These are phyloP conservation scores for Enteromius unitaeniatus DNA, from an alignment of 2,797 vertebrate species.

Conservation along the genomic window DNA sequence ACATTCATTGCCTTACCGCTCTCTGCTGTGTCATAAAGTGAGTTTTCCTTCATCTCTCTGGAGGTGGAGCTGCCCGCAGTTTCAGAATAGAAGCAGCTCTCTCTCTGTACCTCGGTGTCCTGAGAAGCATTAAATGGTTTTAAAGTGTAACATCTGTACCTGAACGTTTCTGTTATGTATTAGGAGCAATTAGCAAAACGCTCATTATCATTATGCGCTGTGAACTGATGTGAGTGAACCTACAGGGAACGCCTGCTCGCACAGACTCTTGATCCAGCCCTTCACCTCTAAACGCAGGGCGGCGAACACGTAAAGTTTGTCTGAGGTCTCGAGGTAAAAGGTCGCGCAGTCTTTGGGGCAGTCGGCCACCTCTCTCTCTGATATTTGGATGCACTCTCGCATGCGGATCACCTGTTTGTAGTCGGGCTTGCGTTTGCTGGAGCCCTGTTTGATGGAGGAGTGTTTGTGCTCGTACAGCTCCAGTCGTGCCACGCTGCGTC, in stretches of 20 bases:
- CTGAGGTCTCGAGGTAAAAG: conserved; percentile 55
- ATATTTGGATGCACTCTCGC: conserved; percentile 78
- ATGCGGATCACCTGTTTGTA: conserved; percentile 73
- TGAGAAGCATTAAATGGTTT: conserved; percentile 30
- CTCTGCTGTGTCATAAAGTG: conserved; percentile 47
- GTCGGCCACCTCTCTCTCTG: conserved; percentile 55
- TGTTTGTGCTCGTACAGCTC: conserved; percentile 66
- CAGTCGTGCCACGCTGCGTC: conserved; percentile 72
- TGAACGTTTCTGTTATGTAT: not conserved
- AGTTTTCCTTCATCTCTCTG: conserved; percentile 48
- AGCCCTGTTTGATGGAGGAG: conserved; percentile 25
- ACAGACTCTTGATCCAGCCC: conserved; percentile 56
- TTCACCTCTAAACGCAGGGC: conserved; percentile 33
- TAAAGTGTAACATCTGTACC: conserved; percentile 1
- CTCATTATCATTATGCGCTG: conserved; percentile 11
- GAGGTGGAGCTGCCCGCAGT: not conserved
- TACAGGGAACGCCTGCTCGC: conserved; percentile 60
- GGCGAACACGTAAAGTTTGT: conserved; percentile 54
- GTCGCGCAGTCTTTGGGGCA: conserved; percentile 72
- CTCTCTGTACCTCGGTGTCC: conserved; percentile 28
- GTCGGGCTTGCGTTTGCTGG: conserved; percentile 59
- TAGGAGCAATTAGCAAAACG: not conserved
- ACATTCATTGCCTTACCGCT: conserved; percentile 22
- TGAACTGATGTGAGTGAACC: conserved; percentile 15
- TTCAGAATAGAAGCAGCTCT: not conserved